Percentiles rank a stretch among this genome's conserved stretches.
Evolutionary conservation across 2,113 vertebrate genomes (phyloP).

Genomic region (Upupa epops): DNA sequence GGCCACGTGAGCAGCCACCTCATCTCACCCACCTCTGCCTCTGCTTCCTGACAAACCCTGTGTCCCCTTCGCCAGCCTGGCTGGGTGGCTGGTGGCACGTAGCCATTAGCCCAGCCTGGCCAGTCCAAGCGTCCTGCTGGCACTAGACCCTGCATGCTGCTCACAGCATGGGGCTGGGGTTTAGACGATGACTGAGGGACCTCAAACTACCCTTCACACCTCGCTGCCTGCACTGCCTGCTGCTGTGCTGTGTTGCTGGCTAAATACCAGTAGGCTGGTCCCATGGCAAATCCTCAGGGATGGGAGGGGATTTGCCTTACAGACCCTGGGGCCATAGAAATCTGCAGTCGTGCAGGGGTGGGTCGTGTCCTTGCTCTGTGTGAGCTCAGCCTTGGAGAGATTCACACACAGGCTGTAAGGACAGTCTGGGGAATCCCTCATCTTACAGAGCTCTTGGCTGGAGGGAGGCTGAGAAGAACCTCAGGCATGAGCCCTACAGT

Average conservation of each 20-base stretch:
- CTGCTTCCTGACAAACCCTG: not conserved
- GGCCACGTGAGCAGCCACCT: not conserved
- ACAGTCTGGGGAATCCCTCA: not conserved
- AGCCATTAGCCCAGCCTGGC: not conserved
- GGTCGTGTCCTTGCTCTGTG: fast-evolving
- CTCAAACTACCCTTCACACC: not conserved
- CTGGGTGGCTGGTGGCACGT: not conserved
- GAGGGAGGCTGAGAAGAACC: not conserved
- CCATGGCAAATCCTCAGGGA: not conserved
- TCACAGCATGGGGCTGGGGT: not conserved
- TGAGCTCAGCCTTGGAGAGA: not conserved
- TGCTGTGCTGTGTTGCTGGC: not conserved
- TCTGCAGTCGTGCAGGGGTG: not conserved
- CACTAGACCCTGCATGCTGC: not conserved
- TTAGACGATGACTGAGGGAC: not conserved
- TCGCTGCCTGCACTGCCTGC: not conserved
- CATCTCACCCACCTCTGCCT: not conserved
- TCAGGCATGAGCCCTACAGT: not conserved
- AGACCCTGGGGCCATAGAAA: not conserved
- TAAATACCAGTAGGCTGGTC: not conserved
- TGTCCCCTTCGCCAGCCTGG: not conserved
- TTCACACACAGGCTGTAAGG: not conserved
- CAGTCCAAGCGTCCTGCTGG: not conserved
- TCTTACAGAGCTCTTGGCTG: not conserved
- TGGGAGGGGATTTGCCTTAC: fast-evolving